Conservation (phyloP, 2,797 vertebrate species). For the Platyrinchus mystaceus region DNA sequence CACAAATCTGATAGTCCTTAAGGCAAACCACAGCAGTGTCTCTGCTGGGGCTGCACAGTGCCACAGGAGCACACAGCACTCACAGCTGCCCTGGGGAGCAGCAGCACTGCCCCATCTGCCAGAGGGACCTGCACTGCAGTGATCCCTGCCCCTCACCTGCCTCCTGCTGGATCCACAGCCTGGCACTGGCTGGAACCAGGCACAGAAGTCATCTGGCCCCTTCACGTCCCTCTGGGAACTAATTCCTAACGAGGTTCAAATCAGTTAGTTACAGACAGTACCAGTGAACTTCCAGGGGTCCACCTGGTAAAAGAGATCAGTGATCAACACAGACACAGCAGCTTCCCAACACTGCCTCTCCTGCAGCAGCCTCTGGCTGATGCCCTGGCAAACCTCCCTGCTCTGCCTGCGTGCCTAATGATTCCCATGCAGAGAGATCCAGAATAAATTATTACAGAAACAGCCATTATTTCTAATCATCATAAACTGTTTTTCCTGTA, state of each 20-base stretch:
- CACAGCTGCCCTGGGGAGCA: neutral
- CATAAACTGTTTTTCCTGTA: slow-evolving; percentile 10
- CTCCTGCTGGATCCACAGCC: neutral
- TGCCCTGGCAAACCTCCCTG: neutral
- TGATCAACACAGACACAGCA: neutral
- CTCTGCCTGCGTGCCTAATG: neutral
- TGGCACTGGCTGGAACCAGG: neutral
- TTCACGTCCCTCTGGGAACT: neutral
- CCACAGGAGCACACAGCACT: rapidly evolving
- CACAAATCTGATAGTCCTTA: neutral
- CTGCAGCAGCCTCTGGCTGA: neutral
- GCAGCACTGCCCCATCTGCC: neutral
- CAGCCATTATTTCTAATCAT: slow-evolving; percentile 8
- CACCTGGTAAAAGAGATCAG: neutral
- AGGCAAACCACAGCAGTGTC: neutral
- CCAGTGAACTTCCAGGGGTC: neutral
- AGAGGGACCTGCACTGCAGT: neutral
- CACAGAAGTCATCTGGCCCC: neutral
- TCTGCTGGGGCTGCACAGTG: neutral
- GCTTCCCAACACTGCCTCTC: neutral
- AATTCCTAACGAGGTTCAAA: neutral
- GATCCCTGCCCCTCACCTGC: neutral
- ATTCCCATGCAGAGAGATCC: neutral
- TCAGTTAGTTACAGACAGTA: neutral
- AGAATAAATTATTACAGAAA: neutral